phyloP scores from a whole-genome alignment of 2,797 vertebrate genomes.

The Ibycter americanus region DNA sequence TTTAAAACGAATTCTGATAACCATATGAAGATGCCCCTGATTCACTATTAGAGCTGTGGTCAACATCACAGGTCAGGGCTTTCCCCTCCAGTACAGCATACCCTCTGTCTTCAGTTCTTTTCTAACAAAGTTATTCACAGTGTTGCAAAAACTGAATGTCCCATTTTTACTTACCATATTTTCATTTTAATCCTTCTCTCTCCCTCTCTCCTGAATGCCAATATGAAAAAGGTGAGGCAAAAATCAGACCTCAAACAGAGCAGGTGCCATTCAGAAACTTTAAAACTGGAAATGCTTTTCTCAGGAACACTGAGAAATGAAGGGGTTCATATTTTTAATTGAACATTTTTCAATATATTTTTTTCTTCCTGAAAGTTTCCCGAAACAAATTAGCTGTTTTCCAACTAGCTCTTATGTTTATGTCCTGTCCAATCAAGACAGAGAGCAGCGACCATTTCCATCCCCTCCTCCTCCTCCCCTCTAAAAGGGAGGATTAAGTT shows the following conservation, averaged over 20 bases:
- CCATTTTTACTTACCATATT: not conserved
- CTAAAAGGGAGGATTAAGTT: not conserved
- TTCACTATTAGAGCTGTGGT: not conserved
- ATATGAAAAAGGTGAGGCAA: not conserved
- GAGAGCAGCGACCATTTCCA: not conserved
- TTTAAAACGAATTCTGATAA: not conserved
- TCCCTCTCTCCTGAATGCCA: not conserved
- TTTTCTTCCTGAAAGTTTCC: not conserved
- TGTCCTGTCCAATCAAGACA: not conserved
- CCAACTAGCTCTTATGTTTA: not conserved
- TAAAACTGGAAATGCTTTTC: not conserved
- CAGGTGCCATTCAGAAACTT: not conserved
- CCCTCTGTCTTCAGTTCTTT: not conserved
- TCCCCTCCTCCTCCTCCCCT: not conserved
- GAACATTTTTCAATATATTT: not conserved
- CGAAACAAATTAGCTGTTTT: not conserved
- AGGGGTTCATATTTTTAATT: not conserved
- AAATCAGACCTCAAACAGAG: not conserved
- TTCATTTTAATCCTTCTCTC: not conserved
- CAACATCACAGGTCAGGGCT: not conserved
- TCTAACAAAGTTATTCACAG: not conserved
- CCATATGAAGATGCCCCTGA: not conserved
- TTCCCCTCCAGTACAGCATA: not conserved
- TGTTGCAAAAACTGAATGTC: not conserved
- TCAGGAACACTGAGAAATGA: not conserved